Percentiles rank a stretch among this genome's conserved stretches.
Evolutionary conservation across 2,797 vertebrate genomes (phyloP).

Genomic region (Megalops cyprinoides): DNA sequence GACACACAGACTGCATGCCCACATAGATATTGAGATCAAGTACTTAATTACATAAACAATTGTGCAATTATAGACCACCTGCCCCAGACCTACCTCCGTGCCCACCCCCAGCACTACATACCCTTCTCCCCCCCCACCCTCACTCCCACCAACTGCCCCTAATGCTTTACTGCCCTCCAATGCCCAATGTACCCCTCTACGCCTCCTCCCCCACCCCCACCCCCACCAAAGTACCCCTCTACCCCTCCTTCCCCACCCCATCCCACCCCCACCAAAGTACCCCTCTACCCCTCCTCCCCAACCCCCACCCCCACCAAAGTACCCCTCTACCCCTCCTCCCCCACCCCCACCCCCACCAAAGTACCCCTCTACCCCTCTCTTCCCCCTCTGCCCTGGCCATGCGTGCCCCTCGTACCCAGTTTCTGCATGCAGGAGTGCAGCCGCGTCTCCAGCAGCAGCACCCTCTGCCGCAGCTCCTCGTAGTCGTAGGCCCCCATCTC

Average conservation of each 20-base stretch:
- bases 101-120: neutral
- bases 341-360: too few relatives aligned
- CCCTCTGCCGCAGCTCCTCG: conserved; percentile 90
- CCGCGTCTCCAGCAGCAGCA: conserved; percentile 86
- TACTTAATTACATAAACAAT: neutral
- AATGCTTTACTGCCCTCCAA: neutral
- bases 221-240: neutral
- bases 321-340: too few relatives aligned
- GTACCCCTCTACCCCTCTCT: too few relatives aligned
- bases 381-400: neutral
- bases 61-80: neutral
- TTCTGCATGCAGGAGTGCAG: conserved; percentile 96
- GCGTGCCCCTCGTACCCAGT: conserved; percentile 74
- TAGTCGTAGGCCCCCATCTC: conserved; percentile 97
- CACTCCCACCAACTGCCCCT: neutral
- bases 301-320: neutral
- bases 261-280: neutral
- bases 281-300: neutral
- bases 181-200: neutral
- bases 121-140: neutral
- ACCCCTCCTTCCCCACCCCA: neutral
- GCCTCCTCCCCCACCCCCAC: neutral
- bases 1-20: neutral
- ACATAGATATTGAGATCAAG: neutral
- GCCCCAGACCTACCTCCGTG: neutral